These are phyloP conservation scores for Mareca strepera DNA, from an alignment of 2,797 vertebrate genomes.

Conservation along the genomic window DNA sequence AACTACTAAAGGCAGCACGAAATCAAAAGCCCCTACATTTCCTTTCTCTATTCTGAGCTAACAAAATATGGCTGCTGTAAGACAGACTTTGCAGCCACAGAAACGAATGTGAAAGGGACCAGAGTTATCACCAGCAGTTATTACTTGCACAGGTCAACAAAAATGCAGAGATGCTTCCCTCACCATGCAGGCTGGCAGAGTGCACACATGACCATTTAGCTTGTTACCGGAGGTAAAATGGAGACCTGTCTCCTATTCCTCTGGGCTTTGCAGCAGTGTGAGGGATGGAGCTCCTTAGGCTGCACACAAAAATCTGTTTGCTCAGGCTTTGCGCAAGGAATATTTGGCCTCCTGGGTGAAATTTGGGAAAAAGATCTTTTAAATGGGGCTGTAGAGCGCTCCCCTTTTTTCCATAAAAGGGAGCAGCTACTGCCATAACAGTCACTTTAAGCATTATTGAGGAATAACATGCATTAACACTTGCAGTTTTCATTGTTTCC, in stretches of 20 bases:
- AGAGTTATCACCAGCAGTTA: not conserved
- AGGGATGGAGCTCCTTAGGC: slow-evolving; percentile 16
- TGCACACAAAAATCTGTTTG: slow-evolving; percentile 17
- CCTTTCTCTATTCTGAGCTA: not conserved
- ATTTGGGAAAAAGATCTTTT: slow-evolving; percentile 42
- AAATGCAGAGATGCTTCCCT: not conserved
- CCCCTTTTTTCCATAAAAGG: slow-evolving; percentile 48
- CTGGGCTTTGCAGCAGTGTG: not conserved
- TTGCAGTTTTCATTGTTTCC: slow-evolving; percentile 63
- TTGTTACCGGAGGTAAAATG: not conserved
- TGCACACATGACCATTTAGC: rapidly evolving
- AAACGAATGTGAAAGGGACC: not conserved
- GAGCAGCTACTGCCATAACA: slow-evolving; percentile 55
- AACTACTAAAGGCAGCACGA: not conserved
- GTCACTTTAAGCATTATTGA: slow-evolving; percentile 60
- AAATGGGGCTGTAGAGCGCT: slow-evolving; percentile 21
- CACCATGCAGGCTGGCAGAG: not conserved
- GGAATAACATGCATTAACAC: slow-evolving; percentile 64
- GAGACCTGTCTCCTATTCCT: not conserved
- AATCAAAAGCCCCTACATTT: not conserved
- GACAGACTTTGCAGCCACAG: not conserved
- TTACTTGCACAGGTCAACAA: not conserved
- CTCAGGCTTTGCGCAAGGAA: slow-evolving; percentile 6
- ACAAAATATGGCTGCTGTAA: not conserved
- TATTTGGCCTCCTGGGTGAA: slow-evolving; percentile 30